These are phyloP conservation scores for Scomber colias DNA, from an alignment of 2,113 vertebrate species.

Conservation along the genomic window DNA sequence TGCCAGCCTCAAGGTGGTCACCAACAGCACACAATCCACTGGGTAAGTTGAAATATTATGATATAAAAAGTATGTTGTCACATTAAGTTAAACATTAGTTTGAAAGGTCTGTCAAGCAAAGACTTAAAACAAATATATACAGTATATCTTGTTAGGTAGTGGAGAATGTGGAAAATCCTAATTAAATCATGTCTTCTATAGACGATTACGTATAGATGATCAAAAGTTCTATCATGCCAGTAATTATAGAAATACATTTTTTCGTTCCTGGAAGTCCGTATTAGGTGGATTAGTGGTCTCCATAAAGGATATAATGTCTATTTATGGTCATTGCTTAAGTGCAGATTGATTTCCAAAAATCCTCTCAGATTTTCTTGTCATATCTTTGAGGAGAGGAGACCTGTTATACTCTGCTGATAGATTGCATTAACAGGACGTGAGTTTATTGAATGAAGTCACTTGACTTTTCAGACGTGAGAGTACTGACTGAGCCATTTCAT, in stretches of 20 bases:
- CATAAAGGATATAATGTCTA: conserved; percentile 23
- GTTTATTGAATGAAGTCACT: conserved; percentile 36
- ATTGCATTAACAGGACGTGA: conserved; percentile 18
- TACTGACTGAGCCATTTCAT: conserved; percentile 20
- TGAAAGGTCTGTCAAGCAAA: background rate
- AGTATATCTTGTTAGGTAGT: background rate
- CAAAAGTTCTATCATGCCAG: background rate
- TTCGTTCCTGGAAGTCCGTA: conserved; percentile 13
- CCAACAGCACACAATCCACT: conserved; percentile 92
- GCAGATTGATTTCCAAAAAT: conserved; percentile 14
- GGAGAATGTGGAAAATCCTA: background rate
- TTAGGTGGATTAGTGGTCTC: conserved; percentile 23
- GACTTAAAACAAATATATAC: background rate
- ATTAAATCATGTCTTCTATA: background rate
- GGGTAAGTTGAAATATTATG: conserved; percentile 85
- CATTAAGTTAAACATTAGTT: conserved; percentile 16
- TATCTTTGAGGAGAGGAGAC: background rate
- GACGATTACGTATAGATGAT: too few relatives aligned
- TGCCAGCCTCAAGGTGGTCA: conserved; percentile 97
- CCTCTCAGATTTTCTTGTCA: conserved; percentile 10
- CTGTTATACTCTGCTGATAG: background rate
- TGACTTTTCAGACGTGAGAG: conserved; percentile 7
- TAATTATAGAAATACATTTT: conserved; percentile 21
- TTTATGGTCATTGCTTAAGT: conserved; percentile 5
- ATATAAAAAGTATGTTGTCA: conserved; percentile 4